These are phyloP conservation scores for Axis porcinus DNA, from an alignment of 2,113 vertebrate genomes.

Conservation along the genomic window DNA sequence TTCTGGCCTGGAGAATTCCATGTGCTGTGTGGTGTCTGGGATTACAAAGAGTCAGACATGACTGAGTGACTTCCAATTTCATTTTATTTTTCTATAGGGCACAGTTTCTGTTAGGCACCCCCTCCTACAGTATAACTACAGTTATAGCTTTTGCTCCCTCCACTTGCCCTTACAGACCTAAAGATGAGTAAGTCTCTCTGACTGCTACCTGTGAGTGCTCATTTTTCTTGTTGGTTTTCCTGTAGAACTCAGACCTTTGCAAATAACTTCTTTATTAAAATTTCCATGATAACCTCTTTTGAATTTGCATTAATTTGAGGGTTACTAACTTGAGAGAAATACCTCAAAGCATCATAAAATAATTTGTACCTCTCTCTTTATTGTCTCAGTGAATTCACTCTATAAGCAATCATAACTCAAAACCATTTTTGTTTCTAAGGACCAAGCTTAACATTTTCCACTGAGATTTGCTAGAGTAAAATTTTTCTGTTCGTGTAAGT, in stretches of 20 bases:
- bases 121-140: not conserved
- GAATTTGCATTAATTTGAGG: not conserved
- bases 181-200: not conserved
- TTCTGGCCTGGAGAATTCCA: not conserved
- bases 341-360: not conserved
- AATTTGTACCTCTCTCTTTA: not conserved
- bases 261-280: not conserved
- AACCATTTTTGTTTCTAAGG: not conserved
- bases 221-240: not conserved
- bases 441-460: not conserved
- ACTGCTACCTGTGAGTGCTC: not conserved
- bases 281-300: not conserved
- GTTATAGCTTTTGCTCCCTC: not conserved
- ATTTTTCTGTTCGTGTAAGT: conserved; percentile 31
- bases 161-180: not conserved
- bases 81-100: not conserved
- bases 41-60: not conserved
- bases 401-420: not conserved
- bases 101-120: not conserved
- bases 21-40: not conserved
- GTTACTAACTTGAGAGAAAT: not conserved
- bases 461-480: not conserved
- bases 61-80: not conserved
- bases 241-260: not conserved
- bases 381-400: not conserved